Base-by-base conservation (phyloP, 2,888 invertebrate species). In the Therioaphis trifolii region DNA sequence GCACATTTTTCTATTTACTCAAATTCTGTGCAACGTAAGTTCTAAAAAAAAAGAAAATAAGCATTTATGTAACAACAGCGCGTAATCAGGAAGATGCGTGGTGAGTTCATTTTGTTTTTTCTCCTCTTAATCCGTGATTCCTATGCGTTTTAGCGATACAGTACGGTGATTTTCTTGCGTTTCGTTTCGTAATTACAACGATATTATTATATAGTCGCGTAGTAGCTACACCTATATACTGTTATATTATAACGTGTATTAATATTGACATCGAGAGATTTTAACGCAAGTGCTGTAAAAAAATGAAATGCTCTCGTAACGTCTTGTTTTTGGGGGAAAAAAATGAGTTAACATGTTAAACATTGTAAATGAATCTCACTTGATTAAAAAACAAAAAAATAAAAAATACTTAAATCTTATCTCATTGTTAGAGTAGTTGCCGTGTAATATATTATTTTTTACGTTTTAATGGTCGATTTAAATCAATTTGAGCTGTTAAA, bases 71-170 rank as follows among this genome's bases (percentile, higher is more conserved):
- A 77, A 77, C 46, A 66, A 40, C 14, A 75, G 2, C 24, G 35
- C 24, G 29, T 66, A 52, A 77, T 77, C 66, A 66, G 29, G 24
- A 66, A 66, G 77, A 77, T 77, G 66, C 35, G 14, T 63, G 21
- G n/a, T n/a, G n/a, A 21, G 14, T 63, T 15, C n/a, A 21, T 46
- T 35, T 35, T 5, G 21, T 66, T 58, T 66, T 11, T 18, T 61
- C 35, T n/a, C 27, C 46, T 58, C 46, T 49, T 49, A 77, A 77
- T 77, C 66, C 77, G 77, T 66, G 49, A 49, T 77, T 77, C 66
- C 75, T 75, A 43, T 46, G 15, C 3, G 24, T 72, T 71, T 71
- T 12, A n/a, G 2, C 66, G 77, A 66, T 35, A 77, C 77, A 77
- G 49, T 77, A 66, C 77, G 5, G 77, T 77, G 66, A 66, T 35